Conservation (phyloP, 2,113 vertebrate genomes). For the Ammodytes marinus region DNA sequence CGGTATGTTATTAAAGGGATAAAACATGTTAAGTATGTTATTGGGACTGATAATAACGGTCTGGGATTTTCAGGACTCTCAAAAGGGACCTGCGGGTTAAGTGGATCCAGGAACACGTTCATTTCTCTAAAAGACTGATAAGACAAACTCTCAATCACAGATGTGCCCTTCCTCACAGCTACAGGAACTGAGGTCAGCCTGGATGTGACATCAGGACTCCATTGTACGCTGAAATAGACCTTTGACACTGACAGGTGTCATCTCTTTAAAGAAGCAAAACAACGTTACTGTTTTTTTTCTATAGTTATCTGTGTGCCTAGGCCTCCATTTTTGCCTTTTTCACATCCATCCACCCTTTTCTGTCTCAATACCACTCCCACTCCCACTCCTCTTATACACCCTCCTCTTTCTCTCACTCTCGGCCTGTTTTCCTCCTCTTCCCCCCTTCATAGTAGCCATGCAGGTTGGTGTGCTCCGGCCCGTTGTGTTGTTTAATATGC, state of each 20-base stretch:
- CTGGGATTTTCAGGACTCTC: not conserved
- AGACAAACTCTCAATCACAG: not conserved
- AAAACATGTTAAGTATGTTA: not conserved
- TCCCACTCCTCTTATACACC: slow-evolving; percentile 49
- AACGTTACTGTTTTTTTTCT: slow-evolving; percentile 29
- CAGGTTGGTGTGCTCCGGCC: slow-evolving; percentile 64
- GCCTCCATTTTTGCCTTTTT: slow-evolving; percentile 53
- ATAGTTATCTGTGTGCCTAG: slow-evolving; percentile 44
- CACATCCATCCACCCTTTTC: slow-evolving; percentile 46
- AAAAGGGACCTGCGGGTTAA: not conserved
- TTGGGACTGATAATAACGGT: not conserved
- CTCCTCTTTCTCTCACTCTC: slow-evolving; percentile 19
- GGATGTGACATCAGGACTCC: slow-evolving; percentile 1
- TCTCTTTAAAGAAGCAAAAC: slow-evolving; percentile 45
- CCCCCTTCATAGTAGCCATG: slow-evolving; percentile 62
- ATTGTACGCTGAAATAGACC: slow-evolving; percentile 8
- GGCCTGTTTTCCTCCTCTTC: slow-evolving; percentile 50
- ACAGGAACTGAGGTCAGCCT: not conserved
- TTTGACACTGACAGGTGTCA: slow-evolving; percentile 43
- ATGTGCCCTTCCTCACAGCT: not conserved
- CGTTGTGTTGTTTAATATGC: slow-evolving; percentile 83
- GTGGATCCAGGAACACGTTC: not conserved
- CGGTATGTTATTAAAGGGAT: not conserved
- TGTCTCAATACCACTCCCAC: slow-evolving; percentile 39
- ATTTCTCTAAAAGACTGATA: not conserved